Conservation (phyloP, 2,888 invertebrate species). For the Danaus chrysippus region DNA sequence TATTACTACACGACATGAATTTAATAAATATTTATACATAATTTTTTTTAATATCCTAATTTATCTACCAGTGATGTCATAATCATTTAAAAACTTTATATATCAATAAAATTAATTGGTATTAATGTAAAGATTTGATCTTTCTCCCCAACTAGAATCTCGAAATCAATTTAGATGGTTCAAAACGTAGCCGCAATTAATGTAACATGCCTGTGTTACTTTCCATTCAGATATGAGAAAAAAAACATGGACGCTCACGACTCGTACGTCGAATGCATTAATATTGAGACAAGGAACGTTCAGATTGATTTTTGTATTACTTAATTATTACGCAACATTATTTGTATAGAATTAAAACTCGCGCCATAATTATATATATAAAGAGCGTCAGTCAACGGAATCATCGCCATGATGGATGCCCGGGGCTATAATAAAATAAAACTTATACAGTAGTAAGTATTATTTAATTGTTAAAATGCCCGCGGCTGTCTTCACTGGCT, state of each 20-base stretch:
- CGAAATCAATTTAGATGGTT: conserved; percentile 66
- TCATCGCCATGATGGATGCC: conserved; percentile 64
- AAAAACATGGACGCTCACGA: conserved; percentile 65
- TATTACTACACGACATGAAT: conserved; percentile 47
- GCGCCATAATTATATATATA: conserved; percentile 20
- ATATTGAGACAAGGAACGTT: conserved; percentile 38
- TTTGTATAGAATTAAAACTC: conserved; percentile 16
- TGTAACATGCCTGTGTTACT: conserved; percentile 58
- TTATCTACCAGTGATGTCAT: no score
- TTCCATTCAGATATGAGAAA: conserved; percentile 54
- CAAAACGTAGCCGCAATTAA: conserved; percentile 59
- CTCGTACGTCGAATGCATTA: conserved; percentile 59
- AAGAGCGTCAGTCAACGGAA: conserved; percentile 61
- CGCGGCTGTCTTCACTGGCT: conserved; percentile 53
- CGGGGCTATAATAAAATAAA: conserved; percentile 66
- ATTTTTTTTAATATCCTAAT: conserved; percentile 28
- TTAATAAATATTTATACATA: conserved; percentile 17
- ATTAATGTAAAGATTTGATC: conserved; percentile 56
- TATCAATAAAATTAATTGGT: conserved; percentile 57
- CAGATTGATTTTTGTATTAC: conserved; percentile 24
- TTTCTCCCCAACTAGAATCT: conserved; percentile 60
- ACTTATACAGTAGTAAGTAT: conserved; percentile 73
- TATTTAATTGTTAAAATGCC: conserved; percentile 73
- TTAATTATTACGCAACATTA: conserved; percentile 17
- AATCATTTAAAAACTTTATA: conserved; percentile 48